A percentile compares a stretch with the other conserved stretches of the same genome.
Conservation (phyloP, 2,888 invertebrate species). For the Auanema freiburgensis region DNA sequence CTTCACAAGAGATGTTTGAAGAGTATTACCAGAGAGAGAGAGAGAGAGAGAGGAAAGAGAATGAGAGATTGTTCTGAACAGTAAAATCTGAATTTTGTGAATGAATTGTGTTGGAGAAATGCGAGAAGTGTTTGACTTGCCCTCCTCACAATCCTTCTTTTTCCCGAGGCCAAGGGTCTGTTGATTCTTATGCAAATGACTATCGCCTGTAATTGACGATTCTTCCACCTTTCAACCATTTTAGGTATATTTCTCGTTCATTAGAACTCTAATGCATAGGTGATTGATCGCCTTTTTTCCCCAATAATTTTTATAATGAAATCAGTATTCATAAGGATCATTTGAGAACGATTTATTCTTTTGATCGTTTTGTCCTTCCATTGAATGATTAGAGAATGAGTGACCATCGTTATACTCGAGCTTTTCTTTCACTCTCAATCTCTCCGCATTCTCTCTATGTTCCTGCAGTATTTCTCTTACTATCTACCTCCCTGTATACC, state of each 20-base stretch:
- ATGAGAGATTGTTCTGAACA: too few species aligned
- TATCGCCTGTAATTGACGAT: background rate
- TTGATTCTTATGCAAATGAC: background rate
- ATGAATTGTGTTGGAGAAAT: too few species aligned
- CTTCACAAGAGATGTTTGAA: too few species aligned
- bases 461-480: background rate
- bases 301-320: background rate
- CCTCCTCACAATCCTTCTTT: conserved; percentile 2
- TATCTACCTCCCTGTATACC: conserved; percentile 7
- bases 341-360: background rate
- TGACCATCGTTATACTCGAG: conserved; percentile 1
- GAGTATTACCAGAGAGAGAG: too few species aligned
- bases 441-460: conserved; percentile 6
- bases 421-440: conserved; percentile 5
- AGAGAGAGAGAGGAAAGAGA: too few species aligned
- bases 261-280: background rate
- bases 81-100: too few species aligned
- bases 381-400: conserved; percentile 1
- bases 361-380: background rate
- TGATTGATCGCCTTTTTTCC: background rate
- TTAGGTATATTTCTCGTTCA: background rate
- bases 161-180: background rate
- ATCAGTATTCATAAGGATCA: too few species aligned
- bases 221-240: background rate
- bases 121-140: background rate